Evolutionary conservation across 2,113 vertebrate species (phyloP).

Genomic region (Acrocephalus kingi): DNA sequence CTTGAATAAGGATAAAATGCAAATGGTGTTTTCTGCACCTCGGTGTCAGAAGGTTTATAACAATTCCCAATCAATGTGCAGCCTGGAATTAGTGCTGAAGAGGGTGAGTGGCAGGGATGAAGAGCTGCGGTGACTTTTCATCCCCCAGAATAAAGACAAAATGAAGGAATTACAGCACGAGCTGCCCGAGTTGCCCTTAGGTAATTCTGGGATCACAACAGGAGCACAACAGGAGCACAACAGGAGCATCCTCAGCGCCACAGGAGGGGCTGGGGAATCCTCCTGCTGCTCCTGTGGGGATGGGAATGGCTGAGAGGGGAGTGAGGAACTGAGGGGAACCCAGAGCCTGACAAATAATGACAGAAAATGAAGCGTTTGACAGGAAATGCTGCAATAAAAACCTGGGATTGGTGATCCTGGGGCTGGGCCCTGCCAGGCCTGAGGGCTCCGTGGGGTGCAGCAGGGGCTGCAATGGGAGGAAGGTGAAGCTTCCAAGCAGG

Average conservation of each 20-base stretch:
- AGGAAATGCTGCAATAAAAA: background rate
- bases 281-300: background rate
- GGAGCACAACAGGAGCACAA: background rate
- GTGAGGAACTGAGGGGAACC: background rate
- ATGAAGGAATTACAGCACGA: background rate
- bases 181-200: background rate
- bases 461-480: background rate
- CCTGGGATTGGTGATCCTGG: background rate
- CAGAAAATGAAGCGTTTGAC: background rate
- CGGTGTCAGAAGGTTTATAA: background rate
- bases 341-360: background rate
- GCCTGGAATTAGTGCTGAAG: background rate
- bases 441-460: background rate
- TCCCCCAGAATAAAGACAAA: background rate
- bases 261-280: background rate
- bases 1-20: background rate
- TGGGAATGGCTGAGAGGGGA: background rate
- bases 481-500: background rate
- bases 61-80: background rate
- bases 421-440: background rate
- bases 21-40: background rate
- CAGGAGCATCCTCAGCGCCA: background rate
- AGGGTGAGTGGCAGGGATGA: background rate
- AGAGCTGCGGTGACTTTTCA: background rate
- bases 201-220: background rate